A percentile compares a stretch with the other conserved stretches of the same genome.
Conservation (phyloP, 92 coral and sea anemone genomes). For the Siderastrea radians region DNA sequence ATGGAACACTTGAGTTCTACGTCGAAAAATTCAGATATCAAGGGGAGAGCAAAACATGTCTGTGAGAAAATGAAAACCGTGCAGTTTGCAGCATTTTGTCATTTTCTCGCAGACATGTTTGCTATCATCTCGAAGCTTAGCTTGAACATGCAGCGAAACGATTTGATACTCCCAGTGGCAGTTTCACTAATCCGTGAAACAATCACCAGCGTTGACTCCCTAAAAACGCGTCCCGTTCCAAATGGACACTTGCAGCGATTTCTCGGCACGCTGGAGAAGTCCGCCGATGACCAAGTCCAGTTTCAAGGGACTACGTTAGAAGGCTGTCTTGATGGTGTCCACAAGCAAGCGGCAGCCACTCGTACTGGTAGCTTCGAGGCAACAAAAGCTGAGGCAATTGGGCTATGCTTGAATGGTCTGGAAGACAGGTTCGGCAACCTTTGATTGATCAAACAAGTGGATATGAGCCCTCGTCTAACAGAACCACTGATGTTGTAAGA, state of each 20-base stretch:
- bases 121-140: slow-evolving; percentile 3
- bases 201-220: slow-evolving; percentile 24
- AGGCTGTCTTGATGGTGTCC: slow-evolving; percentile 33
- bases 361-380: slow-evolving; percentile 47
- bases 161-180: slow-evolving; percentile 55
- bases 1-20: slow-evolving; percentile 32
- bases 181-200: slow-evolving; percentile 31
- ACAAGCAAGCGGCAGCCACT: slow-evolving; percentile 21
- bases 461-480: not conserved
- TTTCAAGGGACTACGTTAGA: slow-evolving; percentile 19
- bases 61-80: slow-evolving; percentile 11
- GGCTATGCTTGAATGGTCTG: slow-evolving; percentile 38
- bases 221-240: slow-evolving; percentile 20
- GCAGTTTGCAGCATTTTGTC: slow-evolving; percentile 2
- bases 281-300: not conserved
- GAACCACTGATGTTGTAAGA: not conserved
- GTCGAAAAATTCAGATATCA: slow-evolving; percentile 20
- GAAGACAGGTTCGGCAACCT: slow-evolving; percentile 37
- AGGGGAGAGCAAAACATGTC: slow-evolving; percentile 18
- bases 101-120: slow-evolving; percentile 19
- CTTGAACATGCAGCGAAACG: slow-evolving; percentile 52
- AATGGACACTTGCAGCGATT: slow-evolving; percentile 27
- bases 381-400: slow-evolving; percentile 29
- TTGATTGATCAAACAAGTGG: not conserved
- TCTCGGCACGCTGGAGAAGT: slow-evolving; percentile 5